Evolutionary conservation across 2,113 vertebrate species (phyloP).

Genomic region (Mungos mungo): DNA sequence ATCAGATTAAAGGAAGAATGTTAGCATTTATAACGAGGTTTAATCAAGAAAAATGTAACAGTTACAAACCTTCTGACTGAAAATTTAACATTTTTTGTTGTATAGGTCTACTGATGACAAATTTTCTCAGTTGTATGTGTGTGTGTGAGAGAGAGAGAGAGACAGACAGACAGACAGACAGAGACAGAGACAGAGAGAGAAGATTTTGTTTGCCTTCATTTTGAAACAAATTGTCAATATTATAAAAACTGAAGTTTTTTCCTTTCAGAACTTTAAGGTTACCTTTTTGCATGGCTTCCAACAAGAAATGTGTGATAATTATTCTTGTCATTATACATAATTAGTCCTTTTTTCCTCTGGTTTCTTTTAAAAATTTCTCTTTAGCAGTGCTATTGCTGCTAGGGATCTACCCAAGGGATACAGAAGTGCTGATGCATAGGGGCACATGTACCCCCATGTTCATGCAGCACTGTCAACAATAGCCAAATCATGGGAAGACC

Average conservation of each 20-base stretch:
- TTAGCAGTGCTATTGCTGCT: neutral
- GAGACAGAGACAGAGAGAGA: neutral
- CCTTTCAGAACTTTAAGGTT: neutral
- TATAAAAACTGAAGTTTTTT: neutral
- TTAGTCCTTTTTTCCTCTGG: neutral
- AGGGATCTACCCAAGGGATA: too few relatives aligned
- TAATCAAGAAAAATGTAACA: conserved; percentile 5
- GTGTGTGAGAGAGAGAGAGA: neutral
- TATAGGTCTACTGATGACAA: neutral
- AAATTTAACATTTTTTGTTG: neutral
- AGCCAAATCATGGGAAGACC: too few relatives aligned
- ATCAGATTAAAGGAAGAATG: neutral
- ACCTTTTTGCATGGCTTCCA: neutral
- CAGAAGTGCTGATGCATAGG: too few relatives aligned
- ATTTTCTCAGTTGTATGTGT: neutral
- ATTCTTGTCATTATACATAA: neutral
- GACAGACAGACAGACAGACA: neutral
- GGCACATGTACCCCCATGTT: too few relatives aligned
- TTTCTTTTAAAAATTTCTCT: neutral
- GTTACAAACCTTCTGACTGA: neutral
- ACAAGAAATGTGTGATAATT: neutral
- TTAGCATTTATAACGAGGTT: neutral
- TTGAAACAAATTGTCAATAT: neutral
- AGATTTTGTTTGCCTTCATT: neutral
- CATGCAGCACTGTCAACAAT: too few relatives aligned